Base-by-base conservation (phyloP, 1,140 invertebrate species). In the Euura lappo region DNA sequence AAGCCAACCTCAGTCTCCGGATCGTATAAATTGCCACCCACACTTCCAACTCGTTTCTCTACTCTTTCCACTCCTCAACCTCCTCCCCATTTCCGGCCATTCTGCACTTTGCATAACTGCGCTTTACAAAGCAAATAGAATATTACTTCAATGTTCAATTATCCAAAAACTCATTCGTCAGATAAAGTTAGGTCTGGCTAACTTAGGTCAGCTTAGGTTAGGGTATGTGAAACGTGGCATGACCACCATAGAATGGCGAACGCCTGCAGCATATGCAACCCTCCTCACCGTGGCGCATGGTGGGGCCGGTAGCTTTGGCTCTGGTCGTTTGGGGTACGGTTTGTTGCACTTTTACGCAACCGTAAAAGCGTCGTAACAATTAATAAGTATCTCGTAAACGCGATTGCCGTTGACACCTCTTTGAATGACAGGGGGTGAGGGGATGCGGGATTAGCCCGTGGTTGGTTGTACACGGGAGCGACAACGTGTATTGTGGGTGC, bases 341-440 rank as follows among this genome's bases (percentile, higher is more conserved):
- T 60, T n/a, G 51, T 60, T 81, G 85, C 78, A 85, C 83, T 87
- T 87, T 87, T 87, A 87, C 85, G 85, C 46, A 77, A 74, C 86
- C 86, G 84, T 87, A 87, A 88, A 87, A 88, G 80, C 78, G 81
- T 74, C 83, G 83, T 87, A 87, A 87, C 86, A 87, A 88, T 87
- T 88, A 88, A 87, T 88, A 87, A 87, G 85, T 88, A 86, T 87
- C 85, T 88, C 87, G 85, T 88, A 87, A 88, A 87, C 86, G 85
- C 80, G 80, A 87, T 88, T 86, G 84, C 82, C 81, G 85, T 87
- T 85, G 85, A 86, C 87, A 87, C 87, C 86, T 87, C 84, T 84
- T 84, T 86, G 84, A 87, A 87, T 87, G 84, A 87, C 83, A 86
- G 81, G 82, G 79, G 76, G 51, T 6, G 51, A 8, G 51, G 28